Evolutionary conservation across 1,140 invertebrate species (phyloP).

Genomic region (Apis florea): DNA sequence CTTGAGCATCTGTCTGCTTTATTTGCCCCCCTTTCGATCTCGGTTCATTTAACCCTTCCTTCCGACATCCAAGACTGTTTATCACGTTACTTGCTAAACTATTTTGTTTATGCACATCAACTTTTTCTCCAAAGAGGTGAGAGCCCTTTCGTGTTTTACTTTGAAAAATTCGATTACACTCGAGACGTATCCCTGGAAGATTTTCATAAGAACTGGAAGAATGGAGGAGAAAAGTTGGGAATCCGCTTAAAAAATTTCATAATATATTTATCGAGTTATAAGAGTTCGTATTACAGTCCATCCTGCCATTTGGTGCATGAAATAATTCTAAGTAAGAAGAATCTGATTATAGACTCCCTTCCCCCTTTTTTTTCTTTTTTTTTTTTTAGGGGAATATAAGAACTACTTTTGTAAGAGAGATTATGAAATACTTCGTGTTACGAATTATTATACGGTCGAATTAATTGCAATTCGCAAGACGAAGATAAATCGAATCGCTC

Average conservation of each 20-base stretch:
- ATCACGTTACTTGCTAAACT: slow-evolving; percentile 75
- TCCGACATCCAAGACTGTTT: slow-evolving; percentile 66
- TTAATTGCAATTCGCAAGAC: neutral
- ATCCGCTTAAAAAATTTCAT: slow-evolving; percentile 39
- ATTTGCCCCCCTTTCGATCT: slow-evolving; percentile 70
- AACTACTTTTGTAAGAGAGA: neutral
- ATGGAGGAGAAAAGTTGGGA: neutral
- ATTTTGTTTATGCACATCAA: slow-evolving; percentile 71
- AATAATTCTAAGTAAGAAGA: slow-evolving; percentile 1
- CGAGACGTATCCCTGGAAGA: too few relatives aligned
- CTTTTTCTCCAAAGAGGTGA: neutral
- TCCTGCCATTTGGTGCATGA: neutral
- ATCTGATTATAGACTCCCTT: slow-evolving; percentile 18
- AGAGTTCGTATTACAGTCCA: slow-evolving; percentile 7
- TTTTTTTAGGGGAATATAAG: neutral
- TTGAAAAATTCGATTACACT: slow-evolving; percentile 25
- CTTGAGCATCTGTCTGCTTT: slow-evolving; percentile 65
- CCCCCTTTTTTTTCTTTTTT: neutral
- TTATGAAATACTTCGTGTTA: neutral
- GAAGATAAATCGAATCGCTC: too few relatives aligned
- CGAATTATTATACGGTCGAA: neutral
- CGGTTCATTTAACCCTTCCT: slow-evolving; percentile 74
- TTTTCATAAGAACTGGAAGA: neutral
- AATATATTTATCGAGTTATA: slow-evolving; percentile 38
- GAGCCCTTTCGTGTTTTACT: neutral